These are phyloP conservation scores for Drosophila tristis DNA, from an alignment of 1,140 invertebrate species.

Conservation along the genomic window DNA sequence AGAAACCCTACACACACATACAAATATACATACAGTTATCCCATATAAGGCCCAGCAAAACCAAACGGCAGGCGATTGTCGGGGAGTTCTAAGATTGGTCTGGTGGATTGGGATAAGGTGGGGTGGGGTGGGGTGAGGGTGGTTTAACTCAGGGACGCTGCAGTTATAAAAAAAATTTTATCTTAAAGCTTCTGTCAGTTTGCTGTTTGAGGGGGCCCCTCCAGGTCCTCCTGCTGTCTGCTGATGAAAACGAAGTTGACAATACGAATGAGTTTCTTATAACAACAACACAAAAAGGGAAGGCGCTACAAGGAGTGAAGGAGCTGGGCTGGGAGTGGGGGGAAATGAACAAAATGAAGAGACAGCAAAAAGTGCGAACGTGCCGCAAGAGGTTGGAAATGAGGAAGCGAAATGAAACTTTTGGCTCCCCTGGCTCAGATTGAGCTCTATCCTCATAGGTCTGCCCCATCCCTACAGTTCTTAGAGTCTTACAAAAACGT, in stretches of 20 bases:
- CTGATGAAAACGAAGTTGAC: constrained; percentile 81
- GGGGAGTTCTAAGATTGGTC: no score
- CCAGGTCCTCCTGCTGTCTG: constrained; percentile 46
- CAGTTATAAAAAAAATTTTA: constrained; percentile 79
- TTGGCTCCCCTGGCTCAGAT: constrained; percentile 56
- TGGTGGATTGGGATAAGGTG: no score
- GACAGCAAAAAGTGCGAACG: constrained; percentile 51
- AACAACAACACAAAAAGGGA: constrained; percentile 43
- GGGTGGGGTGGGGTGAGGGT: no score
- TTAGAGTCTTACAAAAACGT: constrained; percentile 22
- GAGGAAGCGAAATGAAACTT: constrained; percentile 38
- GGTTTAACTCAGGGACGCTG: constrained; percentile 21
- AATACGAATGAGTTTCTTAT: constrained; percentile 82
- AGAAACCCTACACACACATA: constrained; percentile 16
- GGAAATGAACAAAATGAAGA: constrained; percentile 48
- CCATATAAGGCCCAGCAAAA: not conserved
- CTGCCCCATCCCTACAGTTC: no score
- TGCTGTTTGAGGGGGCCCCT: constrained; percentile 20
- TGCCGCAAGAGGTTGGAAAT: constrained; percentile 27
- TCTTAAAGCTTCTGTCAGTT: constrained; percentile 79
- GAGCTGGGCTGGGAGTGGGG: constrained; percentile 8
- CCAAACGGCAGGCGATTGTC: no score
- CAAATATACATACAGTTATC: not conserved
- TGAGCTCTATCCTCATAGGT: constrained; percentile 29
- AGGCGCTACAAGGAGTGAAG: constrained; percentile 28